Conservation (phyloP, 1,140 invertebrate species). For the Magallana ariakensis region DNA sequence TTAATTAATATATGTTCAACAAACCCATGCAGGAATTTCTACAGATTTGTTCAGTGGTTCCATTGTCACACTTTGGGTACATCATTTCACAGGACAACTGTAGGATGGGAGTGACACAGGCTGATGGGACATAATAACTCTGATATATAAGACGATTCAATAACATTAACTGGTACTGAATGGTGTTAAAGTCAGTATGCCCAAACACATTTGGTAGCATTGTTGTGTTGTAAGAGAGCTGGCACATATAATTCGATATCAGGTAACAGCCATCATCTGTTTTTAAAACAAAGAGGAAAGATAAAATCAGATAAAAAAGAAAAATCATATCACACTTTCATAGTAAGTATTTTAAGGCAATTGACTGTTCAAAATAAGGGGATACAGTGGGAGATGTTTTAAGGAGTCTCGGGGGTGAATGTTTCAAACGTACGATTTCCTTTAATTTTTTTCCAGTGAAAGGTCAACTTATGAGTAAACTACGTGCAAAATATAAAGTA, state of each 20-base stretch:
- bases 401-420: too few relatives aligned
- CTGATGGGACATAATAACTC: neutral
- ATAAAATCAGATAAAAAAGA: too few relatives aligned
- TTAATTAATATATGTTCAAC: too few relatives aligned
- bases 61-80: conserved; percentile 22
- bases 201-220: conserved; percentile 32
- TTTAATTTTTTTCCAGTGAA: too few relatives aligned
- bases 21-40: conserved; percentile 30
- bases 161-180: neutral
- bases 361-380: too few relatives aligned
- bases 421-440: too few relatives aligned
- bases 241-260: neutral
- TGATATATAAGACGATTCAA: neutral
- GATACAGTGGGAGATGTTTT: too few relatives aligned
- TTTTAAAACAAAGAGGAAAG: too few relatives aligned
- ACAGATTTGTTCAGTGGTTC: conserved; percentile 28
- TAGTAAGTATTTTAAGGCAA: too few relatives aligned
- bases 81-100: neutral
- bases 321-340: too few relatives aligned
- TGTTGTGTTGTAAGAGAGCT: neutral
- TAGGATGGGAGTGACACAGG: neutral
- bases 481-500: too few relatives aligned
- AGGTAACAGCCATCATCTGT: conserved; percentile 19
- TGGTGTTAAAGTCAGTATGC: neutral
- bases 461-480: too few relatives aligned